These are phyloP conservation scores for Acronicta aceris DNA, from an alignment of 2,888 invertebrate genomes.

Conservation along the genomic window DNA sequence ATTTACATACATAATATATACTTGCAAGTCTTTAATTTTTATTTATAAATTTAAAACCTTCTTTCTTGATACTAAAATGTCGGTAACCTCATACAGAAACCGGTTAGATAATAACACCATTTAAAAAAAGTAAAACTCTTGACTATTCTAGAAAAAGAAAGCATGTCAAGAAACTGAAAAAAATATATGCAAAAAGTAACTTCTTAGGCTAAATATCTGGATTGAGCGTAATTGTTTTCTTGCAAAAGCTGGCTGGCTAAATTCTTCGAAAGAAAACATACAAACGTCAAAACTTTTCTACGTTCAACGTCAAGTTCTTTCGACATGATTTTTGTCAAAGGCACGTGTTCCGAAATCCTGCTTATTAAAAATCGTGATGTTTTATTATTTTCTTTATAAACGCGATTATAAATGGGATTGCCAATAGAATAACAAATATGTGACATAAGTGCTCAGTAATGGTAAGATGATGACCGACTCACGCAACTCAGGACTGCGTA, in stretches of 20 bases:
- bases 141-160: too few relatives aligned
- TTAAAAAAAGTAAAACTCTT: too few relatives aligned
- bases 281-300: background rate
- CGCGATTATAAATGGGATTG: background rate
- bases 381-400: background rate
- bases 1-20: background rate
- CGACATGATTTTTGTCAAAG: background rate
- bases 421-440: constrained; percentile 31
- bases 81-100: background rate
- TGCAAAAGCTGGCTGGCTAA: too few relatives aligned
- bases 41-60: background rate
- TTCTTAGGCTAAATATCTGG: too few relatives aligned
- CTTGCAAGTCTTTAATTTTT: background rate
- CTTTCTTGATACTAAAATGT: background rate
- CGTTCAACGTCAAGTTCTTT: too few relatives aligned
- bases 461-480: constrained; percentile 32
- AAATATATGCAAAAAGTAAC: too few relatives aligned
- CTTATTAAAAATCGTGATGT: background rate
- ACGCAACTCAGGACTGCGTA: constrained; percentile 29
- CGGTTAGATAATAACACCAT: too few relatives aligned
- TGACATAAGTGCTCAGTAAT: constrained; percentile 32
- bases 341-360: background rate
- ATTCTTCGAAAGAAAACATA: background rate
- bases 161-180: too few relatives aligned
- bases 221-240: too few relatives aligned